Conservation (phyloP, 2,888 invertebrate species). For the Galeruca laticollis region DNA sequence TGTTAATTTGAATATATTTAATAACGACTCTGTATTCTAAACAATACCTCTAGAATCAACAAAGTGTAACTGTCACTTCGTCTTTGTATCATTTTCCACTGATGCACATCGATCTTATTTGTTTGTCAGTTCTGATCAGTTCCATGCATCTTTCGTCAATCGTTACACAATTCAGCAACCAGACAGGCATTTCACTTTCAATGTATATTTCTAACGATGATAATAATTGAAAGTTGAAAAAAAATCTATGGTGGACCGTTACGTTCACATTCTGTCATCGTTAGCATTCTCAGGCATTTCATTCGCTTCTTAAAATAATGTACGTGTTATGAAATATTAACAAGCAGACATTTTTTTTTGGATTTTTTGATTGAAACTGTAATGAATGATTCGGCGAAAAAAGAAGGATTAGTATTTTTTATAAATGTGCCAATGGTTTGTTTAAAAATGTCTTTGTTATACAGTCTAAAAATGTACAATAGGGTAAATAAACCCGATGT, state of each 20-base stretch:
- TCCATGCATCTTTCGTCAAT: slow-evolving; percentile 32
- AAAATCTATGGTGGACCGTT: not conserved
- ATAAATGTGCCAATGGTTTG: too few relatives aligned
- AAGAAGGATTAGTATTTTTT: too few relatives aligned
- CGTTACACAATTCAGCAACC: slow-evolving; percentile 23
- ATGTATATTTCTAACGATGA: slow-evolving; percentile 15
- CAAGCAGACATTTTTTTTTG: too few relatives aligned
- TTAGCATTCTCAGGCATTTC: slow-evolving; percentile 9
- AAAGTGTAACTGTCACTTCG: slow-evolving; percentile 8
- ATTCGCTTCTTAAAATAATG: not conserved
- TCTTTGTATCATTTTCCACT: slow-evolving; percentile 12
- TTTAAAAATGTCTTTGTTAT: too few relatives aligned
- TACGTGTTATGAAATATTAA: not conserved
- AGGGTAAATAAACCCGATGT: too few relatives aligned
- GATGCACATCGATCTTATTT: slow-evolving; percentile 20
- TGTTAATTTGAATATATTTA: too few relatives aligned
- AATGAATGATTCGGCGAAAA: too few relatives aligned
- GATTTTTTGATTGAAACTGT: too few relatives aligned
- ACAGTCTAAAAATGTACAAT: too few relatives aligned
- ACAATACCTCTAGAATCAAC: not conserved
- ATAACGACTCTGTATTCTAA: slow-evolving; percentile 9
- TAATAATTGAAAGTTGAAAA: slow-evolving; percentile 22
- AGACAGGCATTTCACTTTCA: slow-evolving; percentile 29
- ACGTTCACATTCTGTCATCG: slow-evolving; percentile 13
- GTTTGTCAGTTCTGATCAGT: slow-evolving; percentile 22